Base-by-base conservation (phyloP, 2,113 vertebrate genomes). In the Rhinoderma darwinii region DNA sequence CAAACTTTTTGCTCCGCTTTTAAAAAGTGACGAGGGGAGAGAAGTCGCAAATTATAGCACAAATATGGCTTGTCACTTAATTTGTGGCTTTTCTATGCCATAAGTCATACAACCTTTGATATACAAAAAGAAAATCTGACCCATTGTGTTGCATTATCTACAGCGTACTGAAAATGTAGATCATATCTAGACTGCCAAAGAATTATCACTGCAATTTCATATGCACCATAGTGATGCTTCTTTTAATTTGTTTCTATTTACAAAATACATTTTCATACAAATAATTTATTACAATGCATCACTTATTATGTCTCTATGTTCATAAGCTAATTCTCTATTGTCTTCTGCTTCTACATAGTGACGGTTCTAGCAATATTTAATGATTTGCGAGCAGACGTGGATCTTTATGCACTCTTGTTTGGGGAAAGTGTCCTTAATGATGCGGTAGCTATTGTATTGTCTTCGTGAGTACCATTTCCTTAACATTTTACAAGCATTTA, bases 351-450 rank as follows among this genome's bases (percentile, higher is more conserved):
- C 90, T 76, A 82, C 89, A 37, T 41, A 99, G 98, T 99, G 88
- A 99, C 98, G 0, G 97, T 99, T 82, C 91, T 99, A 91, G 98
- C 98, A 68, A 99, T 99, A 94, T 99, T 99, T 90, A 98, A 98
- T 44, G 98, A 99, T 88, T 94, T 99, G 84, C 96, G 97, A 14
- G 98, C 96, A 39, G 98, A 99, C 14, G 98, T 98, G 0, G 98
- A 99, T 89, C 95, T 99, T n/a, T 99, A 99, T 20, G 98, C 98
- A 25, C 96, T 99, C 92, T 95, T 99, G 88, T 99, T 99, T 90
- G 98, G 98, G 84, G 98, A 99, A 89, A 99, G 98, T 0, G 98
- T 99, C 11, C 93, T 99, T 89, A 99, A 99, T 59, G 98, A 99
- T 1, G 98, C 98, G 0, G 98, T 99, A 70, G 97, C 98, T 91